These are phyloP conservation scores for Myotis vivesi DNA, from an alignment of 2,797 vertebrate genomes.

Conservation along the genomic window DNA sequence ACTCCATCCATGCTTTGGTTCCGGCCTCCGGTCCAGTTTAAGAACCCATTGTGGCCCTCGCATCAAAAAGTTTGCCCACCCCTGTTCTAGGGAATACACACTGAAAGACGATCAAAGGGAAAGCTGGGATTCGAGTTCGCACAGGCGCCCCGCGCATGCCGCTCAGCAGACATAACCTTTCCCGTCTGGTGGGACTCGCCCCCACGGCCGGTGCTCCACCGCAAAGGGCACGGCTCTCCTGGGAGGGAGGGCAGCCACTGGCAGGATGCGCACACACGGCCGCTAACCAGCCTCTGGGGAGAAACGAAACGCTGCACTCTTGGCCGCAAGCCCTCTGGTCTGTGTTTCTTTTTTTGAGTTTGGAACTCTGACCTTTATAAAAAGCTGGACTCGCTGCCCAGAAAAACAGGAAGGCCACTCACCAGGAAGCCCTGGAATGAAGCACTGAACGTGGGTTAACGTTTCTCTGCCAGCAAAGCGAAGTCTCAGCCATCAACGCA, in stretches of 20 bases:
- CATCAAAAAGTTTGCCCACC: no score
- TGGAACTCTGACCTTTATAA: slow-evolving; percentile 38
- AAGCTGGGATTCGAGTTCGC: rapidly evolving
- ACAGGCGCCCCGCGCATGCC: not conserved
- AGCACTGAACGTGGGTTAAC: not conserved
- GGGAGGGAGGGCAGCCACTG: not conserved
- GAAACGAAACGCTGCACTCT: not conserved
- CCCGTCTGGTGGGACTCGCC: not conserved
- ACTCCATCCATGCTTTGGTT: no score
- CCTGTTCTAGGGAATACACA: not conserved
- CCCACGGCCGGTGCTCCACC: no score
- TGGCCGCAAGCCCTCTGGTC: not conserved
- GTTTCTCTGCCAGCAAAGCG: not conserved
- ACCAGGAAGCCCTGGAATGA: not conserved
- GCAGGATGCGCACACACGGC: rapidly evolving
- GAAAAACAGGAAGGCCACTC: slow-evolving; percentile 39
- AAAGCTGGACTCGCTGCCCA: not conserved
- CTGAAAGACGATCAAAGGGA: not conserved
- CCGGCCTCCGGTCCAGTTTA: no score
- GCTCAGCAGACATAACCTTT: rapidly evolving
- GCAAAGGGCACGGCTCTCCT: not conserved
- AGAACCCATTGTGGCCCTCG: no score
- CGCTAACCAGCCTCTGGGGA: not conserved
- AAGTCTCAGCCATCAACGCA: not conserved
- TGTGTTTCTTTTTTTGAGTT: not conserved